Base-by-base conservation (phyloP, 2,113 vertebrate species). In the Phalacrocorax pelagicus region DNA sequence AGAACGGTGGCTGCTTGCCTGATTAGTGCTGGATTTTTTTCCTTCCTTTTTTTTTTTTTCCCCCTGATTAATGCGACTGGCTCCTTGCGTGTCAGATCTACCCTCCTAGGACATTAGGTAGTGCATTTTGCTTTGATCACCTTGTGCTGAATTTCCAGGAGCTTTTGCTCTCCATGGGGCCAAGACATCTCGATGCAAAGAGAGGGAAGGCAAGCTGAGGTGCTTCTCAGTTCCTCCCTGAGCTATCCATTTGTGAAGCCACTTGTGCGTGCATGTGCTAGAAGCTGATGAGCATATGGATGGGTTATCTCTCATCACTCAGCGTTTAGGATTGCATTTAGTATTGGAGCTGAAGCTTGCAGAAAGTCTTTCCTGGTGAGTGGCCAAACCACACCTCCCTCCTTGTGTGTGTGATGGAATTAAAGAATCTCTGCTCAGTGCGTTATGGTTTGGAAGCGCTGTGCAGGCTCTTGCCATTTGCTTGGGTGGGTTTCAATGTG, bases 381-480 rank as follows among this genome's bases (percentile, higher is more conserved):
- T 52, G 79, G 90, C 94, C 95, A 97, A 96, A 97, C 96, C 96
- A 95, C 95, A 94, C 94, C 96, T 95, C 97, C 94, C 82, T 86
- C 77, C 90, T 81, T 46, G 8, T 75, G 83, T 61, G 92, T 88
- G 90, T 34, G 83, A 34, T 94, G 92, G 88, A 94, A 77, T 95
- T 92, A 49, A 92, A 87, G 96, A 86, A 70, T 88, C 93, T 57
- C 91, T 61, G 94, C 92, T 79, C 70, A 0, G 85, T 1, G 38
- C 17, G 36, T 84, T 71, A 66, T 1, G 61, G 81, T 65, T 90
- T 70, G 15, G 88, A 46, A 91, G 81, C 2, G 14, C 89, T 42
- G 62, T 17, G 72, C 74, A 32, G 61, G 67, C 92, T 94, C 81
- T 24, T 17, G 73, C 88, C 59, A 0, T 66, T 92, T 2, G 5